Evolutionary conservation across 2,113 vertebrate species (phyloP).

Genomic region (Stercorarius parasiticus): DNA sequence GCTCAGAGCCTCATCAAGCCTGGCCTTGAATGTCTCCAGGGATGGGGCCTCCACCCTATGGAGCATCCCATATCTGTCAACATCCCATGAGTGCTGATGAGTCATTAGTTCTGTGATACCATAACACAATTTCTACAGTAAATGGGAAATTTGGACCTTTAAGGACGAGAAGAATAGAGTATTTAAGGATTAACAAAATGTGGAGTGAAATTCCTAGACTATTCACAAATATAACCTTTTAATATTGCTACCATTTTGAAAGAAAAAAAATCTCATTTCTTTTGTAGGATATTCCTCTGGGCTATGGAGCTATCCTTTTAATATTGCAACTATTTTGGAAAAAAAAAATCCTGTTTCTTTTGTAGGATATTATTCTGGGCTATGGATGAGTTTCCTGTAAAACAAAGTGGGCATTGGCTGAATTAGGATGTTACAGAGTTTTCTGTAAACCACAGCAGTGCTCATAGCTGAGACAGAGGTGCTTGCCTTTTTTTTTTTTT

Average conservation of each 20-base stretch:
- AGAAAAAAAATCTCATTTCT: not conserved
- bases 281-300: not conserved
- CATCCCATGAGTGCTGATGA: not conserved
- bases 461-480: not conserved
- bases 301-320: not conserved
- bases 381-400: not conserved
- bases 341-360: not conserved
- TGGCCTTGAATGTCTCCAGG: too few relatives aligned
- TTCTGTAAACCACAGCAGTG: not conserved
- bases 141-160: not conserved
- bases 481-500: not conserved
- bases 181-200: not conserved
- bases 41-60: too few relatives aligned
- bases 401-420: not conserved
- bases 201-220: not conserved
- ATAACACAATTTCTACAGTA: not conserved
- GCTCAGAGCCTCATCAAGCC: too few relatives aligned
- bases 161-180: not conserved
- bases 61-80: not conserved
- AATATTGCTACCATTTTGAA: not conserved
- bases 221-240: not conserved
- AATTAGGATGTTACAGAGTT: not conserved
- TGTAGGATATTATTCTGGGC: not conserved
- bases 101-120: not conserved
- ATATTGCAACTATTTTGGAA: not conserved